Evolutionary conservation across 2,113 vertebrate species (phyloP), one percentile per base, ranked within the genome.

Genomic region (Burhinus bistriatus): DNA sequence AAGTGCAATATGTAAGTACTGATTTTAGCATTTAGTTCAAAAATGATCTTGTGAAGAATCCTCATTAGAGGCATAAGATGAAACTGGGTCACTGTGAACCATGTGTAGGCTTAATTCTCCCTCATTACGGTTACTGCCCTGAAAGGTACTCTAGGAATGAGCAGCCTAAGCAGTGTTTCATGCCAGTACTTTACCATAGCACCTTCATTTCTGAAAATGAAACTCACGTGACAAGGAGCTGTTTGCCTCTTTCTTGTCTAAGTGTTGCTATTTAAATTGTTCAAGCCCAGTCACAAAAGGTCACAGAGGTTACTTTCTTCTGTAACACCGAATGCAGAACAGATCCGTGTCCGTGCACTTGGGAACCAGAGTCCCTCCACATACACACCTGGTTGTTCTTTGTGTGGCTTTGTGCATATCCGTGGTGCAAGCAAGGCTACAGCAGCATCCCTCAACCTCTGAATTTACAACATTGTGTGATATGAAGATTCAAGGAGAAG

Each of bases 301-400:
- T 42, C 55, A 73, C 64, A 75, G 57, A 77, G 32, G 14, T 83
- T 69, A 20, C n/a, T 81, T 86, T 66, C 18, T 65, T 54, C 72
- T 86, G 8, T 55, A 77, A 58, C 15, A 9, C 12, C 1, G 2
- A 20, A 36, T 6, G 25, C 15, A 40, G 49, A 62, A 54, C 6
- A 82, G 15, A 52, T 18, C 27, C 11, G 2, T 3, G 8, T 11
- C 23, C 2, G 0, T 16, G 30, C 18, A 6, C 6, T n/a, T 2
- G 0, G 61, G 40, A 85, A 90, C 38, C 12, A 2, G 23, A 75
- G 25, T 44, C 18, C 9, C 19, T 52, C 71, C 34, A 30, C 10
- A 2, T 17, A 19, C 2, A 10, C 7, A 36, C 4, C 0, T 38
- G 16, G 1, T 9, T 78, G 34, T 38, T 71, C 29, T 75, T 71